phyloP scores from a whole-genome alignment of 2,797 vertebrate species.

The Poeciliopsis presidionis region DNA sequence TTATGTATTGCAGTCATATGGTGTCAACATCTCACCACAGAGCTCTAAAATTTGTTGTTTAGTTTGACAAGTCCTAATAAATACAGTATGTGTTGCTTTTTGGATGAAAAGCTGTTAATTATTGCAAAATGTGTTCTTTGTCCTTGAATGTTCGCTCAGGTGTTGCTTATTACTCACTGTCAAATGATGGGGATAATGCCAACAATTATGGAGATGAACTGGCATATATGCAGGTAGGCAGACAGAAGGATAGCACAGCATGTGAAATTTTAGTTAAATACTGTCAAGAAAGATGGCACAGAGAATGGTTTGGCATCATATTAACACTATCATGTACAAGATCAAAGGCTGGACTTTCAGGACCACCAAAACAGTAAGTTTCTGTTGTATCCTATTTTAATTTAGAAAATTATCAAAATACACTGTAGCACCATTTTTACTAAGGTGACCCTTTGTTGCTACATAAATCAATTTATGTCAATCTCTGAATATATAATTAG shows the following conservation, averaged over 20 bases:
- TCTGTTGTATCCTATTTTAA: neutral
- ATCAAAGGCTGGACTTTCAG: conserved; percentile 5
- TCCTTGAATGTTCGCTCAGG: conserved; percentile 48
- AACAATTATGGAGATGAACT: conserved; percentile 48
- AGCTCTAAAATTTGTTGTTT: conserved; percentile 26
- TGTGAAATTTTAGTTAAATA: conserved; percentile 34
- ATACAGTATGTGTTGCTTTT: conserved; percentile 41
- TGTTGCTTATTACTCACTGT: conserved; percentile 61
- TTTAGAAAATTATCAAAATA: neutral
- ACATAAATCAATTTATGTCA: neutral
- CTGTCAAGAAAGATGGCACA: conserved; percentile 24
- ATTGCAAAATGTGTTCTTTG: conserved; percentile 58
- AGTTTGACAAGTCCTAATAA: conserved; percentile 54
- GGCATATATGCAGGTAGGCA: conserved; percentile 34
- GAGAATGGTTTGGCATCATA: neutral
- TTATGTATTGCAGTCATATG: conserved; percentile 45
- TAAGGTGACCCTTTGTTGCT: neutral
- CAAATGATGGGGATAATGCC: conserved; percentile 36
- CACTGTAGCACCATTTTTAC: neutral
- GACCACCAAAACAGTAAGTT: neutral
- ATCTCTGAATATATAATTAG: neutral
- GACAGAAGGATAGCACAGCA: conserved; percentile 36
- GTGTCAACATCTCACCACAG: conserved; percentile 39
- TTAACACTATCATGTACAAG: conserved; percentile 7
- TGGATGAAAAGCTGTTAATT: conserved; percentile 58